These are phyloP conservation scores for Timema cristinae DNA, from an alignment of 2,888 invertebrate genomes.

Conservation along the genomic window DNA sequence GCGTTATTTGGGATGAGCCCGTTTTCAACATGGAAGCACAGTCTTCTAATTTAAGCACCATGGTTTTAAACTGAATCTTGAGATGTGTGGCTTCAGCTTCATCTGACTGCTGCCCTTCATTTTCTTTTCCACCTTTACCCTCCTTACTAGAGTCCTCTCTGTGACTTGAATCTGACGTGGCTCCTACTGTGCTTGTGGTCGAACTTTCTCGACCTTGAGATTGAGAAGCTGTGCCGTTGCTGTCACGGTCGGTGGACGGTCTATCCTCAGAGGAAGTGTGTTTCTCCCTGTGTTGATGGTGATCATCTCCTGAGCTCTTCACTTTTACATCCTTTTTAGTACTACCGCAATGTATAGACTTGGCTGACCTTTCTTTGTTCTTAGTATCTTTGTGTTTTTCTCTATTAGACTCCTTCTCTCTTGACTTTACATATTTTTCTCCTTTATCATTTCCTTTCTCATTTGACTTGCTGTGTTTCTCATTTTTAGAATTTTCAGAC, in stretches of 20 bases:
- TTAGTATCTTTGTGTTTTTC: too few relatives aligned
- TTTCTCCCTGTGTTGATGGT: conserved; percentile 62
- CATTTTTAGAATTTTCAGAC: conserved; percentile 33
- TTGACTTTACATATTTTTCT: conserved; percentile 37
- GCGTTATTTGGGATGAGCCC: too few relatives aligned
- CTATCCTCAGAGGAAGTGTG: conserved; percentile 53
- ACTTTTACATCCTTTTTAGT: conserved; percentile 40
- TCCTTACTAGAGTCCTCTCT: too few relatives aligned
- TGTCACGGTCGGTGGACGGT: conserved; percentile 74
- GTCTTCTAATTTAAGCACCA: too few relatives aligned
- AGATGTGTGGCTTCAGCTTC: too few relatives aligned
- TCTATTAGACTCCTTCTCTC: conserved; percentile 35
- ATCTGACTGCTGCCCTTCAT: too few relatives aligned
- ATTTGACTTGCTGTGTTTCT: conserved; percentile 25
- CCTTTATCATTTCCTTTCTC: conserved; percentile 28
- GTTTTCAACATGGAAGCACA: too few relatives aligned
- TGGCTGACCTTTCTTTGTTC: conserved; percentile 17
- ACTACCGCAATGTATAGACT: conserved; percentile 24
- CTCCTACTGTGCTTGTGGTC: too few relatives aligned
- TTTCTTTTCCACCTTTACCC: too few relatives aligned
- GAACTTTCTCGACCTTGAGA: neutral
- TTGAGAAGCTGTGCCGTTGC: conserved; percentile 51
- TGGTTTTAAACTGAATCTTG: too few relatives aligned
- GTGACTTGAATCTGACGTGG: too few relatives aligned
- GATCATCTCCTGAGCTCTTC: conserved; percentile 60